phyloP scores from a whole-genome alignment of 2,113 vertebrate genomes.

The Cyrtonyx montezumae region DNA sequence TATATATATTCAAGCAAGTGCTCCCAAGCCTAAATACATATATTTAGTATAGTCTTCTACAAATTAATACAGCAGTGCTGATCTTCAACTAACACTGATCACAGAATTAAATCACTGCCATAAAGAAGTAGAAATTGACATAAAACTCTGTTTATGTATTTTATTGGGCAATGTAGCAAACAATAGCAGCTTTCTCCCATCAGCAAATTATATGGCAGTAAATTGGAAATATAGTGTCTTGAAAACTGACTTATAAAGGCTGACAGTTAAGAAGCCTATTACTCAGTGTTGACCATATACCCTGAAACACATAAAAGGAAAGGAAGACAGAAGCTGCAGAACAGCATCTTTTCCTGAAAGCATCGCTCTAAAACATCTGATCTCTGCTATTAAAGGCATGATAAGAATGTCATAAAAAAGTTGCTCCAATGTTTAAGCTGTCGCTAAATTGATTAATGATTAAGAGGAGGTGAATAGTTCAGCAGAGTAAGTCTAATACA shows the following conservation, averaged over 20 bases:
- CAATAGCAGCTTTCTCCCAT: not conserved
- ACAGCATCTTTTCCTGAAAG: slow-evolving; percentile 28
- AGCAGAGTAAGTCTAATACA: slow-evolving; percentile 69
- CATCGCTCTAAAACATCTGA: slow-evolving; percentile 38
- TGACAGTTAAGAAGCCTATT: slow-evolving; percentile 33
- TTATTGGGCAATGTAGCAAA: not conserved
- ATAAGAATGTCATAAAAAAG: slow-evolving; percentile 62
- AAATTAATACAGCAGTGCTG: not conserved
- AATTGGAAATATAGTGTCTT: slow-evolving; percentile 36
- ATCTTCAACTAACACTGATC: not conserved
- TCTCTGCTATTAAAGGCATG: slow-evolving; percentile 63
- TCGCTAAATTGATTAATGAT: slow-evolving; percentile 74
- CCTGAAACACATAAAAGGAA: slow-evolving; percentile 49
- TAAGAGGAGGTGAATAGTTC: slow-evolving; percentile 76
- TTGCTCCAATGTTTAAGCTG: slow-evolving; percentile 66
- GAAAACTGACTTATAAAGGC: slow-evolving; percentile 58
- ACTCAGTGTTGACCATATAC: not conserved
- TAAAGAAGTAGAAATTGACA: not conserved
- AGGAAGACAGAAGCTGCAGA: not conserved
- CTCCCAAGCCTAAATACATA: not conserved
- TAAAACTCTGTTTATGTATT: not conserved
- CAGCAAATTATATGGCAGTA: slow-evolving; percentile 47
- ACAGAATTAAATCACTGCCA: not conserved
- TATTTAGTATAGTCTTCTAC: not conserved
- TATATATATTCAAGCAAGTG: not conserved